Conservation (phyloP, 1,140 invertebrate species). For the Plutomurus gul region DNA sequence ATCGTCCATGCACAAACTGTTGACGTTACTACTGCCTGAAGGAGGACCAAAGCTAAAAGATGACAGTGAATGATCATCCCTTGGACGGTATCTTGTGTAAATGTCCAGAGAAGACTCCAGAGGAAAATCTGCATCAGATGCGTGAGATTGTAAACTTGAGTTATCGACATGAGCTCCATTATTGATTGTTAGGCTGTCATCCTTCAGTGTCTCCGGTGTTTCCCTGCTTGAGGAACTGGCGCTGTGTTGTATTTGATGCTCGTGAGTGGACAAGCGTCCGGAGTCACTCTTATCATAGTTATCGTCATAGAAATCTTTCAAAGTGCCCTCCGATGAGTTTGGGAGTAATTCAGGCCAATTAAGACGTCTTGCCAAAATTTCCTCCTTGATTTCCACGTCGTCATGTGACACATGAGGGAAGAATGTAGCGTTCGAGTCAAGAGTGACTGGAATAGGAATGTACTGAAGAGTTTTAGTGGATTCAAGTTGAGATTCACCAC, state of each 20-base stretch:
- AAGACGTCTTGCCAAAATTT: conserved; percentile 38
- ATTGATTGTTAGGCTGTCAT: neutral
- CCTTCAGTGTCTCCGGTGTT: neutral
- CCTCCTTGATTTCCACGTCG: conserved; percentile 40
- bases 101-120: conserved; percentile 36
- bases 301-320: neutral
- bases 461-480: neutral
- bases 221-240: neutral
- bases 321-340: conserved; percentile 41
- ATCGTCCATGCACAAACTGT: neutral
- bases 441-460: neutral
- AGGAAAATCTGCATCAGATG: neutral
- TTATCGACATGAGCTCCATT: neutral
- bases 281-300: neutral
- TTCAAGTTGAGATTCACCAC: neutral
- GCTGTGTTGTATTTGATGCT: neutral
- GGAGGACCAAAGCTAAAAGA: conserved; percentile 54
- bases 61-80: neutral
- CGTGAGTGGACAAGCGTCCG: neutral
- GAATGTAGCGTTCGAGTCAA: neutral
- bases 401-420: neutral
- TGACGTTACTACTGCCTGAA: conserved; percentile 52
- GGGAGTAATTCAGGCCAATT: conserved; percentile 54
- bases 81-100: conserved; percentile 26
- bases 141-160: neutral